A percentile compares a stretch with the other conserved stretches of the same genome.
These are phyloP conservation scores for Limnephilus auricula DNA, from an alignment of 2,888 invertebrate species.

Conservation along the genomic window DNA sequence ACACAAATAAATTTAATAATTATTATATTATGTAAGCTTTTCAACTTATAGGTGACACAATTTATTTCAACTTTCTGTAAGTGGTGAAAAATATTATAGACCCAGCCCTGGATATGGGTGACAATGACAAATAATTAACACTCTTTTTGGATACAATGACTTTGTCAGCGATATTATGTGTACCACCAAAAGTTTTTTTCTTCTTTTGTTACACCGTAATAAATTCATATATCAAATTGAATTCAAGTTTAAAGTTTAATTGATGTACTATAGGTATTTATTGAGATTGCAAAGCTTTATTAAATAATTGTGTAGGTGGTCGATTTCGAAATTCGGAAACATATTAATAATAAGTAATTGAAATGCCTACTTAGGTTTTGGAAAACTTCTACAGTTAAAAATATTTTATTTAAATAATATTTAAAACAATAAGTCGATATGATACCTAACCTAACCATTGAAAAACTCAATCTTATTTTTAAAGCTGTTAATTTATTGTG, in stretches of 20 bases:
- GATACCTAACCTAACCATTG: too few relatives aligned
- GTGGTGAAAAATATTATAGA: background rate
- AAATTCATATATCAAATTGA: background rate
- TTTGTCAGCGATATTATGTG: background rate
- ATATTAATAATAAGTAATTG: too few relatives aligned
- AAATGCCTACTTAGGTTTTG: background rate
- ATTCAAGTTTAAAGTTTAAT: background rate
- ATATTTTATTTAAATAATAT: too few relatives aligned
- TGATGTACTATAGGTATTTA: background rate
- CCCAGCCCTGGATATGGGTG: background rate
- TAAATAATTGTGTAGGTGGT: background rate
- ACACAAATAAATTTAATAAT: too few relatives aligned
- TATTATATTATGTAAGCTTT: too few relatives aligned
- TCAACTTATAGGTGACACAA: too few relatives aligned
- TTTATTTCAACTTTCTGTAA: too few relatives aligned
- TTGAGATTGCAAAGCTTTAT: background rate
- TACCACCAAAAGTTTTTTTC: background rate
- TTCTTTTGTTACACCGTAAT: background rate
- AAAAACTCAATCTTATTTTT: too few relatives aligned
- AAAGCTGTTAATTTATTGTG: too few relatives aligned
- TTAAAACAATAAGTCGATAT: too few relatives aligned
- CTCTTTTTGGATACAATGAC: background rate
- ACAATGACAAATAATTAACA: constrained; percentile 4
- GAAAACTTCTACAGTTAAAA: background rate
- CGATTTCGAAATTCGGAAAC: background rate